phyloP scores from a whole-genome alignment of 2,888 invertebrate species.

The Drosophila ustulata region DNA sequence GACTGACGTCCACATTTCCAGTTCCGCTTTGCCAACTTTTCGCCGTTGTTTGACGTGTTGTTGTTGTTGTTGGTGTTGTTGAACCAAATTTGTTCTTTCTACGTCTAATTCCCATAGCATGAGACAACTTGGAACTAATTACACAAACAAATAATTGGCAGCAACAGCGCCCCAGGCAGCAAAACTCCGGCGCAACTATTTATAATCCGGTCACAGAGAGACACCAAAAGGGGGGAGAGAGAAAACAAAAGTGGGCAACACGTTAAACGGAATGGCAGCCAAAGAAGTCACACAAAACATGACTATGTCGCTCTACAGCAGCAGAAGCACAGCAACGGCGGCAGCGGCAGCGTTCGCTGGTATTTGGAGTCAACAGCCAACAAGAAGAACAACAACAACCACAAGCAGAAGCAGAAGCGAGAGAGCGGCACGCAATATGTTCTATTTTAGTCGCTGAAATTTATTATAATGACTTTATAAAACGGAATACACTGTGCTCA shows the following conservation, averaged over 20 bases:
- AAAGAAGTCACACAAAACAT: slow-evolving; percentile 64
- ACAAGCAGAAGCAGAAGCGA: slow-evolving; percentile 32
- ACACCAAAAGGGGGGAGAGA: slow-evolving; percentile 48
- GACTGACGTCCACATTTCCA: slow-evolving; percentile 63
- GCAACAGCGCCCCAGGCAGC: slow-evolving; percentile 43
- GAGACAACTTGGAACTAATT: slow-evolving; percentile 66
- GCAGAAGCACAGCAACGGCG: slow-evolving; percentile 20
- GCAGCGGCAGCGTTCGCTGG: slow-evolving; percentile 32
- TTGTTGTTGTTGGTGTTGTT: slow-evolving; percentile 46
- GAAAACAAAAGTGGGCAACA: slow-evolving; percentile 40
- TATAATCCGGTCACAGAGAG: slow-evolving; percentile 59
- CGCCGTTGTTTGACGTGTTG: slow-evolving; percentile 66
- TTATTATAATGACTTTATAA: slow-evolving; percentile 58
- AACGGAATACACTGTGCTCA: slow-evolving; percentile 34
- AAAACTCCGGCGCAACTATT: slow-evolving; percentile 62
- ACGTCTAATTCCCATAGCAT: slow-evolving; percentile 65
- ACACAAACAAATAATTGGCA: slow-evolving; percentile 68
- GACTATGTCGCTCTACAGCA: slow-evolving; percentile 55
- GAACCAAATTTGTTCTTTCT: slow-evolving; percentile 57
- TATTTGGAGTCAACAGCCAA: slow-evolving; percentile 65
- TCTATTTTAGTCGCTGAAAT: slow-evolving; percentile 72
- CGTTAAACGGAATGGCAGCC: slow-evolving; percentile 45
- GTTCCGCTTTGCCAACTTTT: slow-evolving; percentile 80
- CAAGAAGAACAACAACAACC: slow-evolving; percentile 8
- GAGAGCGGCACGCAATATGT: slow-evolving; percentile 68